A percentile compares a stretch with the other conserved stretches of the same genome.
phyloP scores from a whole-genome alignment of 2,888 invertebrate genomes.

The Eupithecia inturbata region DNA sequence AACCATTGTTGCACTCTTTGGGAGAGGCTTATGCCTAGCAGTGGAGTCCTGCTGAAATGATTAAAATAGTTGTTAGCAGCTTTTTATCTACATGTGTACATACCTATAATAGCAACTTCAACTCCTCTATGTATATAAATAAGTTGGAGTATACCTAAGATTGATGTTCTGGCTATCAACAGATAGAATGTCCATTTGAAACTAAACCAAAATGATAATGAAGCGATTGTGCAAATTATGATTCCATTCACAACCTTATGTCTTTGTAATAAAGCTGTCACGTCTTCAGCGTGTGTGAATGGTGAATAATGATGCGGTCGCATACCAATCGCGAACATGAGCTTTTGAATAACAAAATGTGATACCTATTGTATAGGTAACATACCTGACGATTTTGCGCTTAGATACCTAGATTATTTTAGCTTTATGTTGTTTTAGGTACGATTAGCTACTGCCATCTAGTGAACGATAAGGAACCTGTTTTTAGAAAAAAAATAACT shows the following conservation, averaged over 20 bases:
- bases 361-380: slow-evolving; percentile 49
- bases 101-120: background rate
- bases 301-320: slow-evolving; percentile 71
- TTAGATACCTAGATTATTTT: background rate
- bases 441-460: background rate
- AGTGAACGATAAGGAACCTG: background rate
- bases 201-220: slow-evolving; percentile 48
- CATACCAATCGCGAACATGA: slow-evolving; percentile 62
- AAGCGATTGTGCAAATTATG: slow-evolving; percentile 40
- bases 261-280: slow-evolving; percentile 13
- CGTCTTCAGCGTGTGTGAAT: slow-evolving; percentile 42
- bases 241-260: slow-evolving; percentile 44
- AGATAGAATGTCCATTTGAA: slow-evolving; percentile 72
- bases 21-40: background rate
- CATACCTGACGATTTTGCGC: background rate
- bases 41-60: background rate
- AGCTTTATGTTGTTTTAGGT: background rate
- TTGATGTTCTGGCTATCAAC: background rate
- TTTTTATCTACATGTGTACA: no score
- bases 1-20: background rate
- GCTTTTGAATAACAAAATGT: slow-evolving; percentile 59
- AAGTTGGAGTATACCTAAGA: background rate
- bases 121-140: background rate
- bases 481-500: background rate
- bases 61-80: background rate